phyloP scores from a whole-genome alignment of 2,113 vertebrate genomes.

The Hipposideros armiger region DNA sequence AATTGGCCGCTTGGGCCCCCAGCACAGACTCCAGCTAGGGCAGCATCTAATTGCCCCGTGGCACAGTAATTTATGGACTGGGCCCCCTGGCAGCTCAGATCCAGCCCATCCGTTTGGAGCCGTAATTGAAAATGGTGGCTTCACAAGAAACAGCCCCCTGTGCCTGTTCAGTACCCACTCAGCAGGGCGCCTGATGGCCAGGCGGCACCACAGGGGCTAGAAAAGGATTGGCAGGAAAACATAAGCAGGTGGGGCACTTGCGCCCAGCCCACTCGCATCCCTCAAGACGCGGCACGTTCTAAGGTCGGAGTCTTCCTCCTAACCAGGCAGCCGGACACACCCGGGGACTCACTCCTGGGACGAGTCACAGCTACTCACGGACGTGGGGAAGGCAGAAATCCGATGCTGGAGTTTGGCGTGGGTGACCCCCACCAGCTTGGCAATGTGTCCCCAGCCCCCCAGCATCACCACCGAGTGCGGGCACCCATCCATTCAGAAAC shows the following conservation, averaged over 20 bases:
- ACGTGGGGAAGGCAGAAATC: background rate
- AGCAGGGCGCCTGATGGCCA: slow-evolving; percentile 1
- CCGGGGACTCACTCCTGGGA: background rate
- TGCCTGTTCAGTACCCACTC: slow-evolving; percentile 62
- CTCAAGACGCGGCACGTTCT: background rate
- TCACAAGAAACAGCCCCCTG: slow-evolving; percentile 73
- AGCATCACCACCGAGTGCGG: fast-evolving
- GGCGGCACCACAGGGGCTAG: background rate
- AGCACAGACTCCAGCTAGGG: slow-evolving; percentile 85
- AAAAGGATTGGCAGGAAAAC: background rate
- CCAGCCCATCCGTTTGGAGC: slow-evolving; percentile 80
- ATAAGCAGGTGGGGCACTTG: background rate
- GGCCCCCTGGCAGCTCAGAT: slow-evolving; percentile 74
- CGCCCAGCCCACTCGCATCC: background rate
- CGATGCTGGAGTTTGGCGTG: background rate
- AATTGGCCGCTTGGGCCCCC: slow-evolving; percentile 83
- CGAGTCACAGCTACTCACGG: background rate
- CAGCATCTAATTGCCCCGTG: slow-evolving; percentile 85
- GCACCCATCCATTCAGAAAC: background rate
- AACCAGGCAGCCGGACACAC: background rate
- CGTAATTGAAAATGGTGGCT: slow-evolving; percentile 80
- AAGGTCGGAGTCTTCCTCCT: background rate
- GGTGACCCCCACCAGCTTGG: too few relatives aligned
- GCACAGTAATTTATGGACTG: slow-evolving; percentile 85
- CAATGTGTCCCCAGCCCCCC: background rate